Conservation (phyloP, 2,797 vertebrate species). For the Delichon dasypus region DNA sequence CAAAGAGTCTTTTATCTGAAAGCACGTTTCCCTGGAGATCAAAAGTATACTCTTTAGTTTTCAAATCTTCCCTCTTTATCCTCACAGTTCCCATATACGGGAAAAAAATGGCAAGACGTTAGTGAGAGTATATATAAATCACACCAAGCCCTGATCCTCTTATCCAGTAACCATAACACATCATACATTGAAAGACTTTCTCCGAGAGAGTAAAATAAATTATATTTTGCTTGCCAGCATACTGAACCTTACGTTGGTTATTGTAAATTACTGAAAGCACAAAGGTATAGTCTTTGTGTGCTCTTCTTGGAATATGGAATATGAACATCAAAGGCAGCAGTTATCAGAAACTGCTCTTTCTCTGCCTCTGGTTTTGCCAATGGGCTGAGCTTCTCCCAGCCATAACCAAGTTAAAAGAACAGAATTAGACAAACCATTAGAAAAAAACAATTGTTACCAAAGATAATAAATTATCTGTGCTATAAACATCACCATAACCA, state of each 20-base stretch:
- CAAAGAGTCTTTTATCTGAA: conserved; percentile 38
- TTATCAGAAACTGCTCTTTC: not conserved
- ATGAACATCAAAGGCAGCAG: conserved; percentile 9
- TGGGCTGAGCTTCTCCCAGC: not conserved
- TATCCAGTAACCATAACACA: conserved; percentile 65
- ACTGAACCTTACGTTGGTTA: conserved; percentile 7
- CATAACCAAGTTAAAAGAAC: not conserved
- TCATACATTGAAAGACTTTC: conserved; percentile 12
- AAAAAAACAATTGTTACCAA: not conserved
- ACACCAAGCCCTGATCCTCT: conserved; percentile 54
- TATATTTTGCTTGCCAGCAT: conserved; percentile 25
- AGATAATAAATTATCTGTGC: not conserved
- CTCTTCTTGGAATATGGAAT: not conserved
- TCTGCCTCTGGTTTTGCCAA: not conserved
- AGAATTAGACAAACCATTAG: not conserved
- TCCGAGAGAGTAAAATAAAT: conserved; percentile 17
- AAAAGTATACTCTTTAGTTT: conserved; percentile 49
- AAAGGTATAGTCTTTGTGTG: not conserved
- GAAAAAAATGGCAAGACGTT: not conserved
- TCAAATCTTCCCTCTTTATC: conserved; percentile 59
- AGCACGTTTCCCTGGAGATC: conserved; percentile 26
- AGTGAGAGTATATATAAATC: conserved; percentile 47
- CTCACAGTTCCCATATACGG: conserved; percentile 42
- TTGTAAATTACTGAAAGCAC: conserved; percentile 20
- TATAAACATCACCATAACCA: not conserved